A percentile compares a stretch with the other conserved stretches of the same genome.
Evolutionary conservation across 2,113 vertebrate species (phyloP).

Genomic region (Anarhynchus alexandrinus): DNA sequence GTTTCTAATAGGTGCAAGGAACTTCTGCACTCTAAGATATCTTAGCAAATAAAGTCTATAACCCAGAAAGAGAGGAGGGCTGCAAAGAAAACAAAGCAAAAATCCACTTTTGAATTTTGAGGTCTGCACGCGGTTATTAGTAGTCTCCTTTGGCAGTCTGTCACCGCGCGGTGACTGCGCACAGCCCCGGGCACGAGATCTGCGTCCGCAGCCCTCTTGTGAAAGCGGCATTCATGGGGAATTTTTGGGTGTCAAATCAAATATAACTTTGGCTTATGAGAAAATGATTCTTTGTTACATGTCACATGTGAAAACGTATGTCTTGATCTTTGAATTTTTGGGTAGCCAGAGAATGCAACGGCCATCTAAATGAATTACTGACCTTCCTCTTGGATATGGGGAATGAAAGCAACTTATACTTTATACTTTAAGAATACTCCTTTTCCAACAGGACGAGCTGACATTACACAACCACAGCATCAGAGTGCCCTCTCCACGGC

Average conservation of each 20-base stretch:
- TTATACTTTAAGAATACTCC: accelerated
- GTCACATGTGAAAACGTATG: accelerated
- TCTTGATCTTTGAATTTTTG: not conserved
- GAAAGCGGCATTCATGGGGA: not conserved
- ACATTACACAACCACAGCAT: not conserved
- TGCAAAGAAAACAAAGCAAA: not conserved
- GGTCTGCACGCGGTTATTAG: not conserved
- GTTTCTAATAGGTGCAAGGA: not conserved
- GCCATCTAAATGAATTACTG: not conserved
- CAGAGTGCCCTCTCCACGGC: not conserved
- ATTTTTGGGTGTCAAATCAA: not conserved
- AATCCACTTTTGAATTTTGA: not conserved
- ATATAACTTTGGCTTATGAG: not conserved
- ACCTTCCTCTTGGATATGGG: too few species aligned
- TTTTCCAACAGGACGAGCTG: not conserved
- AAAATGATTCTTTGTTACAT: accelerated
- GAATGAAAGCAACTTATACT: not conserved
- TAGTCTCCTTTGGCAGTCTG: not conserved
- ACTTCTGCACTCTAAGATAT: not conserved
- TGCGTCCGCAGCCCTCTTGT: not conserved
- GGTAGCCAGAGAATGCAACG: not conserved
- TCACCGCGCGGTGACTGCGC: accelerated
- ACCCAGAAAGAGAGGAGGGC: not conserved
- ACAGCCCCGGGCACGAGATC: accelerated
- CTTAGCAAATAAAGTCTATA: not conserved